Conservation (phyloP, 2,113 vertebrate species). For the Cyanocitta stelleri region DNA sequence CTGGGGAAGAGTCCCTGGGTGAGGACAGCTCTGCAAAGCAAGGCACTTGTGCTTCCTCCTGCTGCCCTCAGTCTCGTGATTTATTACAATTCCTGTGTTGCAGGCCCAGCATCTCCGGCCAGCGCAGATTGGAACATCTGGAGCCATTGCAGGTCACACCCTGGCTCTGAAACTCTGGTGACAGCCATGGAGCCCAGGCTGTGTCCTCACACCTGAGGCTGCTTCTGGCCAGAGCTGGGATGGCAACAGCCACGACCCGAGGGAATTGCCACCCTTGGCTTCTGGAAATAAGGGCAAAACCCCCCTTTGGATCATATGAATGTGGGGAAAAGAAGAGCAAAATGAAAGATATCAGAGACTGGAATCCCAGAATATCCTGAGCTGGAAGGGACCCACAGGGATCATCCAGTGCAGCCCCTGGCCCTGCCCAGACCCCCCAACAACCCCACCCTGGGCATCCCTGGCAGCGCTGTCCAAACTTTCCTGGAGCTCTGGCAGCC, state of each 20-base stretch:
- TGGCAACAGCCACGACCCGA: not conserved
- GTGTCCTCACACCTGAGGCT: not conserved
- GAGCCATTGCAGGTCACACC: not conserved
- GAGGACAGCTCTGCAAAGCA: not conserved
- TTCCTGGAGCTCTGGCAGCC: not conserved
- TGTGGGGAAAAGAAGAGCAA: not conserved
- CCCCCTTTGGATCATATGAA: rapidly evolving
- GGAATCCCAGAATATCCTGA: not conserved
- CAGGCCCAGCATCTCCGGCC: not conserved
- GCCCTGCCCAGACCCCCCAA: not conserved
- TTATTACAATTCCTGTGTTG: not conserved
- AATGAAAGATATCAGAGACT: not conserved
- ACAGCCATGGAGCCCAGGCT: not conserved
- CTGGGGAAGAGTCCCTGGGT: not conserved
- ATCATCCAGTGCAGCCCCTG: rapidly evolving
- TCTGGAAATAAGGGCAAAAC: not conserved
- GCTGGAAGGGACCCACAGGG: not conserved
- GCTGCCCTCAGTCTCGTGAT: not conserved
- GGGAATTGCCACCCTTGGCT: not conserved
- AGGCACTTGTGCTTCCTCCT: not conserved
- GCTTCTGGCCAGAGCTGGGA: not conserved
- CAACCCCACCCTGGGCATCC: not conserved
- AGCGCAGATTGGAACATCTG: not conserved
- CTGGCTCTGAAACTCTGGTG: not conserved
- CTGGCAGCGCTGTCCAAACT: rapidly evolving